Percentiles rank a stretch among this genome's conserved stretches.
These are phyloP conservation scores for Drosophila littoralis DNA, from an alignment of 1,140 invertebrate species.

Conservation along the genomic window DNA sequence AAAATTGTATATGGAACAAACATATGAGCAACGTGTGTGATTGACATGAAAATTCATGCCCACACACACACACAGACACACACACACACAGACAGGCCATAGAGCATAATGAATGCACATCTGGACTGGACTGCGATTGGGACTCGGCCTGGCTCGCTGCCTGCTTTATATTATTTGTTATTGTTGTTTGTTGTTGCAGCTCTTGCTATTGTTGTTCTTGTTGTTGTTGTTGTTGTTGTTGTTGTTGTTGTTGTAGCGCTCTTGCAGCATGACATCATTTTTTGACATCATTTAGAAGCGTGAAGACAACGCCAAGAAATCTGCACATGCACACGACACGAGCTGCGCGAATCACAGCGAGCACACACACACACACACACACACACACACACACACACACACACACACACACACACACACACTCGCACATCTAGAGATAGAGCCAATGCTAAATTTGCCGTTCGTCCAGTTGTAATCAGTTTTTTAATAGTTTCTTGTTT, in stretches of 20 bases:
- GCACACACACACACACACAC: constrained; percentile 39
- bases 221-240: constrained; percentile 7
- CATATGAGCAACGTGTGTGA: constrained; percentile 79
- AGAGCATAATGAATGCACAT: constrained; percentile 79
- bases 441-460: constrained; percentile 15
- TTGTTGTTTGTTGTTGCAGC: constrained; percentile 16
- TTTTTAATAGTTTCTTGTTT: constrained; percentile 17
- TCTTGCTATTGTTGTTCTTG: constrained; percentile 14
- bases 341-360: constrained; percentile 31
- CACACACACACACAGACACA: constrained; percentile 31
- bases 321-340: constrained; percentile 54
- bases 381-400: neutral
- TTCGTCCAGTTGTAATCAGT: constrained; percentile 1
- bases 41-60: constrained; percentile 73
- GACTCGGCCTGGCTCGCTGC: constrained; percentile 16
- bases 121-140: constrained; percentile 53
- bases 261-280: constrained; percentile 81
- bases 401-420: constrained; percentile 11
- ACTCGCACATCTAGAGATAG: neutral
- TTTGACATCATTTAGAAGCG: constrained; percentile 67
- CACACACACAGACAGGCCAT: neutral
- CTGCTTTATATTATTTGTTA: constrained; percentile 17
- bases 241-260: constrained; percentile 57
- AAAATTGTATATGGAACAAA: constrained; percentile 58
- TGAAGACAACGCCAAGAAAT: constrained; percentile 43